Evolutionary conservation across 2,888 invertebrate genomes (phyloP).

Genomic region (Cheilosia vulpina): DNA sequence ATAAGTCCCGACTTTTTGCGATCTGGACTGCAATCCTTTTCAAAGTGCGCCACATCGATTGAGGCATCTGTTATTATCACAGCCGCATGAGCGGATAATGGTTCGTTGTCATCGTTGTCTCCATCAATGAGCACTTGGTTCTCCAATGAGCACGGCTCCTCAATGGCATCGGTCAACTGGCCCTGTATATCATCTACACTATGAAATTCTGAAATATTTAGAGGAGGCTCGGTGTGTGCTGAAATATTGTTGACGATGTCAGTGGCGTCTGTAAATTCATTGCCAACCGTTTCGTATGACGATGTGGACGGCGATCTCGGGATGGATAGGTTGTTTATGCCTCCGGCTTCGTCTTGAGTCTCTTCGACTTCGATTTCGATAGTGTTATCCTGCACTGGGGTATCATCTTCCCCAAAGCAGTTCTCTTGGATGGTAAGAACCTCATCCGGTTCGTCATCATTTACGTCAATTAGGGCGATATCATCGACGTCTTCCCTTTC

Average conservation of each 20-base stretch:
- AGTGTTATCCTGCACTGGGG: neutral
- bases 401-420: slow-evolving; percentile 53
- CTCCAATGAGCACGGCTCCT: slow-evolving; percentile 84
- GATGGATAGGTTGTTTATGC: slow-evolving; percentile 70
- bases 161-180: slow-evolving; percentile 81
- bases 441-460: slow-evolving; percentile 5
- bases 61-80: slow-evolving; percentile 90
- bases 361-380: slow-evolving; percentile 45
- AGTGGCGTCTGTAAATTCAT: slow-evolving; percentile 81
- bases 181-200: slow-evolving; percentile 84
- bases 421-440: slow-evolving; percentile 54
- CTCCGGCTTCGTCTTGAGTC: slow-evolving; percentile 45
- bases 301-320: slow-evolving; percentile 81
- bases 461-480: neutral
- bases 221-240: slow-evolving; percentile 43
- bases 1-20: slow-evolving; percentile 84
- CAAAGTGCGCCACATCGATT: slow-evolving; percentile 86
- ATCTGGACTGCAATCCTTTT: slow-evolving; percentile 78
- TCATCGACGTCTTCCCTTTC: slow-evolving; percentile 4
- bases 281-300: slow-evolving; percentile 83
- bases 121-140: slow-evolving; percentile 65
- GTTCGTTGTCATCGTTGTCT: slow-evolving; percentile 61
- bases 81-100: slow-evolving; percentile 59
- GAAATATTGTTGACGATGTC: slow-evolving; percentile 70
- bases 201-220: slow-evolving; percentile 78